Percentiles rank a stretch among this genome's conserved stretches.
These are phyloP conservation scores for Drosophila fungiperda DNA, from an alignment of 2,888 invertebrate species.

Conservation along the genomic window DNA sequence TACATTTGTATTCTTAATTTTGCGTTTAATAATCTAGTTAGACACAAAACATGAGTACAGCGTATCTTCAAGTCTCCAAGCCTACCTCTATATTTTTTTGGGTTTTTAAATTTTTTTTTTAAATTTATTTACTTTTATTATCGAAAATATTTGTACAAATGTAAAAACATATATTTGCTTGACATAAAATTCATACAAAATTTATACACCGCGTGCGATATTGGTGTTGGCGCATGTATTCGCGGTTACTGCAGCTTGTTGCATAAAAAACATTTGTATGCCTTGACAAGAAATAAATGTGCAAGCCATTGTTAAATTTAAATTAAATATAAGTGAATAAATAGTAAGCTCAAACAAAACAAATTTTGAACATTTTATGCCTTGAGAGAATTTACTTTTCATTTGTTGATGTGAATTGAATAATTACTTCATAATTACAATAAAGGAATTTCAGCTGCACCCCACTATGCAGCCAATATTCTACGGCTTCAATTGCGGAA, in stretches of 20 bases:
- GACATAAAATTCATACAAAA: constrained; percentile 48
- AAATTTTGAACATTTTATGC: constrained; percentile 7
- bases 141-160: constrained; percentile 21
- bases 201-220: constrained; percentile 29
- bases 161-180: constrained; percentile 8
- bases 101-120: constrained; percentile 1
- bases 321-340: constrained; percentile 43
- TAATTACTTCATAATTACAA: not conserved
- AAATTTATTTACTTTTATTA: constrained; percentile 24
- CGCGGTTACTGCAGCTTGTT: constrained; percentile 21
- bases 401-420: not conserved
- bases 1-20: not conserved
- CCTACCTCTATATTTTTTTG: too few species aligned
- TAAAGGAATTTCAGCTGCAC: not conserved
- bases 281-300: constrained; percentile 23
- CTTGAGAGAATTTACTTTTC: too few species aligned
- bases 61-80: not conserved
- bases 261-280: constrained; percentile 24
- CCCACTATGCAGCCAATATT: not conserved
- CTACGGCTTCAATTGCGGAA: constrained; percentile 3
- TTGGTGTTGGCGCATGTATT: constrained; percentile 27
- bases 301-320: constrained; percentile 14
- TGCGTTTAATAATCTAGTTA: not conserved
- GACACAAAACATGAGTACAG: not conserved
- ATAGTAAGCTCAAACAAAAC: constrained; percentile 27